Base-by-base conservation (phyloP, 2,888 invertebrate genomes). In the Sylvicola fuscatus region DNA sequence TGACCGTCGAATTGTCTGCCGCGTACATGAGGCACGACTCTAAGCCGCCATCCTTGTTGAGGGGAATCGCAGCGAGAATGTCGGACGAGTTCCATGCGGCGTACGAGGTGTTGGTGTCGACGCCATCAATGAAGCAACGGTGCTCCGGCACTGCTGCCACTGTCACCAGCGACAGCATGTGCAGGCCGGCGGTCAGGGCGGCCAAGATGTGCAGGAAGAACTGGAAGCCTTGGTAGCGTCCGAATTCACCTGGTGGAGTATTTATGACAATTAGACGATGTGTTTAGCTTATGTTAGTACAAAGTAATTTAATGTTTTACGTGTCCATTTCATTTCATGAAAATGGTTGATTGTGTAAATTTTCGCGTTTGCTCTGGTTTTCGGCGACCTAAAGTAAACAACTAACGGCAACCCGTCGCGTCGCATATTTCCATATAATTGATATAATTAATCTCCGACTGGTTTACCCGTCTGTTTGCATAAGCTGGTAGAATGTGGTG, bases 171-270 rank as follows among this genome's bases (percentile, higher is more conserved):
- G 80, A 76, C 41, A 84, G 55, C 82, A 84, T 83, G 51, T 84
- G 82, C 49, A 80, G 60, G 10, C 83, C 84, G 2, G 83, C 82
- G 1, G 79, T 78, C 46, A 82, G 57, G 1, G 76, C 83, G 7
- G 79, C 72, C 31, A 84, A 53, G 36, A 82, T 69, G 52, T 82
- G 83, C 1, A 84, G 64, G 30, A 71, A 60, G 52, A 79, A 82
- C 55, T 84, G 84, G 56, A 70, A 72, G 43, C 67, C 68, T 58
- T 84, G 84, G 53, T 83, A 83, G 46, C 70, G 72, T 35, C 83
- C 83, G 54, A 82, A 84, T 53, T 83, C 82, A 35, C 83, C 83
- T 76, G 57, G 8, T n/a, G n/a, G n/a, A n/a, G n/a, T n/a, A n/a
- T n/a, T n/a, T n/a, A n/a, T n/a, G n/a, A n/a, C n/a, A n/a, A n/a